phyloP scores from a whole-genome alignment of 2,797 vertebrate species.

The Oreonectes daqikongensis region DNA sequence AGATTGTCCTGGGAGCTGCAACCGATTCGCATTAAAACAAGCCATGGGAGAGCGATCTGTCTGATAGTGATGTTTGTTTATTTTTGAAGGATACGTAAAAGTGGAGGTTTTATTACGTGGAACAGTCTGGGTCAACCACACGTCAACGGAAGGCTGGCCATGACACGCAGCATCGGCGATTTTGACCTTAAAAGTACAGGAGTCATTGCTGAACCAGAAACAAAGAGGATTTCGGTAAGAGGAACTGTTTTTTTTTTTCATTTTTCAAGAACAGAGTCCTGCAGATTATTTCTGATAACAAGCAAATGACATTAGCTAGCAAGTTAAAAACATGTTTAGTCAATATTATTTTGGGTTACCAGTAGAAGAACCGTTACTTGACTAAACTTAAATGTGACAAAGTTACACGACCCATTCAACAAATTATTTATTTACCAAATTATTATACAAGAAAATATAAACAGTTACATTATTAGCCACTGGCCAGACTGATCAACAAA shows the following conservation, averaged over 20 bases:
- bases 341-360: too few species aligned
- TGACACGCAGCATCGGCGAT: constrained; percentile 97
- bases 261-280: too few species aligned
- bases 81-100: constrained; percentile 83
- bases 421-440: too few species aligned
- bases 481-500: too few species aligned
- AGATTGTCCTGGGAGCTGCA: neutral
- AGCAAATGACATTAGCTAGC: too few species aligned
- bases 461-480: too few species aligned
- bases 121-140: constrained; percentile 96
- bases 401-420: too few species aligned
- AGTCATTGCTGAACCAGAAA: constrained; percentile 96
- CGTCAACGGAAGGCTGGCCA: constrained; percentile 94
- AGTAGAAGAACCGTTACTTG: too few species aligned
- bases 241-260: neutral
- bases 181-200: constrained; percentile 90
- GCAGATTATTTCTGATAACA: too few species aligned
- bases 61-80: neutral
- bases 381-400: too few species aligned
- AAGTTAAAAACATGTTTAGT: too few species aligned
- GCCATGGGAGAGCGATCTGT: neutral
- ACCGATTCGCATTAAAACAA: neutral
- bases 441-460: too few species aligned
- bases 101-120: constrained; percentile 92
- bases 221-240: constrained; percentile 84